Evolutionary conservation across 2,797 vertebrate genomes (phyloP).

Genomic region (Argyrosomus regius): DNA sequence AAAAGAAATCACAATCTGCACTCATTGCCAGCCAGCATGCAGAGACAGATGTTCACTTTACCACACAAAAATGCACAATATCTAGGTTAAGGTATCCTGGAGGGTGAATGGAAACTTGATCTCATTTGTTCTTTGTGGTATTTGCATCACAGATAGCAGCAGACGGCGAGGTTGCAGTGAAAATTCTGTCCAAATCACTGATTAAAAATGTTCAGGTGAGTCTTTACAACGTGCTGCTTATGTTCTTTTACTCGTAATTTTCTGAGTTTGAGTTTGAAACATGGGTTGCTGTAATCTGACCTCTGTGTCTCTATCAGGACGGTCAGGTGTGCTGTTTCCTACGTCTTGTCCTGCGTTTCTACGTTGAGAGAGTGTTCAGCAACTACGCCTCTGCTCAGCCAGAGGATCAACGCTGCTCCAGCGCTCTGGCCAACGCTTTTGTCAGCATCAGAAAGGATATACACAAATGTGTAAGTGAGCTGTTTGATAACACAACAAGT

Average conservation of each 20-base stretch:
- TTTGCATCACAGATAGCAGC: slow-evolving; percentile 66
- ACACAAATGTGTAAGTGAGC: slow-evolving; percentile 82
- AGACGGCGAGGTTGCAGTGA: slow-evolving; percentile 76
- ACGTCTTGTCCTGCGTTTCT: slow-evolving; percentile 84
- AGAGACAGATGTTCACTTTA: not conserved
- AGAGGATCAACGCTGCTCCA: slow-evolving; percentile 76
- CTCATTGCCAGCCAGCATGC: not conserved
- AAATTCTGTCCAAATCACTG: slow-evolving; percentile 74
- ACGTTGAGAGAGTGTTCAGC: slow-evolving; percentile 85
- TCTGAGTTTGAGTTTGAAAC: not conserved
- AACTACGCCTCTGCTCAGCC: slow-evolving; percentile 70
- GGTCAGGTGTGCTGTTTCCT: slow-evolving; percentile 86
- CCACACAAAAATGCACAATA: not conserved
- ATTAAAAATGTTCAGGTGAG: slow-evolving; percentile 81
- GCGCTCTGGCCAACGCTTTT: slow-evolving; percentile 86
- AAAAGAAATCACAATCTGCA: not conserved
- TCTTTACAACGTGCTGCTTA: not conserved
- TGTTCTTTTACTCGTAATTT: not conserved
- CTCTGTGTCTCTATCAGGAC: slow-evolving; percentile 64
- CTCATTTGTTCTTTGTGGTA: slow-evolving; percentile 1
- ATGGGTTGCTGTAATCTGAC: slow-evolving; percentile 10
- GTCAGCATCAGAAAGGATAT: slow-evolving; percentile 83
- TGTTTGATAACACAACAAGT: not conserved
- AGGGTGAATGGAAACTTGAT: not conserved
- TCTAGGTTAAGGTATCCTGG: no score